Evolutionary conservation across 2,113 vertebrate species (phyloP).

Genomic region (Eubucco bourcierii): DNA sequence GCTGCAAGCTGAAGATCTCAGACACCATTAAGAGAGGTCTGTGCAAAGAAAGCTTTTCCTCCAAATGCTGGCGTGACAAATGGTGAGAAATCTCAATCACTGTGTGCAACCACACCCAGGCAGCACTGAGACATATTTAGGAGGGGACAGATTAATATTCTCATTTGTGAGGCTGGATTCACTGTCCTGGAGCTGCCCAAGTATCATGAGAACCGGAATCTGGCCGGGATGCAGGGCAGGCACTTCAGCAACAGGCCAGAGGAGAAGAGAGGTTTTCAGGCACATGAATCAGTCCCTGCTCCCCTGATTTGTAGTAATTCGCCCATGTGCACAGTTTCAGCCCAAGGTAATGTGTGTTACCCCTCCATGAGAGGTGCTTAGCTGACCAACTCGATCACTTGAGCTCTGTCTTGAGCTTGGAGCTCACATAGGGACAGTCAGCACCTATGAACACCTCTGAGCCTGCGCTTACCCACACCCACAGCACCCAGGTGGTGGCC

Average conservation of each 20-base stretch:
- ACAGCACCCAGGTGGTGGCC: not conserved
- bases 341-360: not conserved
- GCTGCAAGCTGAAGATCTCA: not conserved
- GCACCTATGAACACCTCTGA: too few relatives aligned
- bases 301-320: not conserved
- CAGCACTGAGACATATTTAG: not conserved
- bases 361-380: not conserved
- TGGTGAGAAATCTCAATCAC: accelerated
- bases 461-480: not conserved
- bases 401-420: not conserved
- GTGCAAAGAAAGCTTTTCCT: not conserved
- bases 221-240: accelerated
- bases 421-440: not conserved
- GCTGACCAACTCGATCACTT: not conserved
- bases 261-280: not conserved
- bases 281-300: not conserved
- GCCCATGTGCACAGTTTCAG: not conserved
- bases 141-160: not conserved
- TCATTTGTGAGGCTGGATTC: not conserved
- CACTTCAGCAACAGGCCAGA: not conserved
- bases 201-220: not conserved
- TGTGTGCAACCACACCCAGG: not conserved
- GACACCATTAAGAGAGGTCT: not conserved
- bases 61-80: not conserved
- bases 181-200: not conserved